Conservation (phyloP, 1,140 invertebrate species). For the Formica exsecta region DNA sequence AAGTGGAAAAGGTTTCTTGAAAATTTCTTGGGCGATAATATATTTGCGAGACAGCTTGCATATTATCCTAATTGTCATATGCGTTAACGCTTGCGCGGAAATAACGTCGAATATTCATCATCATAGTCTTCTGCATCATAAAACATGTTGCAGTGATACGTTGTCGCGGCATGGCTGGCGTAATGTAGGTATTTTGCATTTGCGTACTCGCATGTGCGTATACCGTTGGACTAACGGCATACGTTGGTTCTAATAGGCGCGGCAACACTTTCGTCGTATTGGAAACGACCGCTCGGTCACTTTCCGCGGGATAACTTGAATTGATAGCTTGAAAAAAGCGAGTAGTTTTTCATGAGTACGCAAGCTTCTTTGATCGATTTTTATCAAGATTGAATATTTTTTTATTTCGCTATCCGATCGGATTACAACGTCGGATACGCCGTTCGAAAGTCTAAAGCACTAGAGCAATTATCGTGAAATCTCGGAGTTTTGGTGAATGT, state of each 20-base stretch:
- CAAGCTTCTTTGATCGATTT: constrained; percentile 7
- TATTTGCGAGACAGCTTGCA: not conserved
- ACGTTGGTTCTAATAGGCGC: constrained; percentile 50
- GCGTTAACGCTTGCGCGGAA: not conserved
- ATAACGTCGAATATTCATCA: not conserved
- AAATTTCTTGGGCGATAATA: not conserved
- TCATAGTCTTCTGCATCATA: not conserved
- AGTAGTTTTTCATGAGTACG: no score
- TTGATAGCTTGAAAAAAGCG: no score
- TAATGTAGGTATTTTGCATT: constrained; percentile 54
- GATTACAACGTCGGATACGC: not conserved
- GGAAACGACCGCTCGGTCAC: constrained; percentile 30
- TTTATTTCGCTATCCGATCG: not conserved
- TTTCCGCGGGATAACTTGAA: not conserved
- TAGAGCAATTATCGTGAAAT: not conserved
- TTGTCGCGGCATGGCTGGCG: constrained; percentile 19
- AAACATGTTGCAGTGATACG: not conserved
- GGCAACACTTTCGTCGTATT: constrained; percentile 51
- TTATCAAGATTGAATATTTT: not conserved
- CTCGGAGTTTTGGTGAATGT: no score
- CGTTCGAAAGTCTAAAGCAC: not conserved
- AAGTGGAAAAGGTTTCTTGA: not conserved
- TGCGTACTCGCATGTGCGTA: constrained; percentile 24
- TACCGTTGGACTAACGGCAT: constrained; percentile 60
- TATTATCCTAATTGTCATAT: not conserved